Percentiles rank a stretch among this genome's conserved stretches.
These are phyloP conservation scores for Paguma larvata DNA, from an alignment of 2,797 vertebrate genomes.

Conservation along the genomic window DNA sequence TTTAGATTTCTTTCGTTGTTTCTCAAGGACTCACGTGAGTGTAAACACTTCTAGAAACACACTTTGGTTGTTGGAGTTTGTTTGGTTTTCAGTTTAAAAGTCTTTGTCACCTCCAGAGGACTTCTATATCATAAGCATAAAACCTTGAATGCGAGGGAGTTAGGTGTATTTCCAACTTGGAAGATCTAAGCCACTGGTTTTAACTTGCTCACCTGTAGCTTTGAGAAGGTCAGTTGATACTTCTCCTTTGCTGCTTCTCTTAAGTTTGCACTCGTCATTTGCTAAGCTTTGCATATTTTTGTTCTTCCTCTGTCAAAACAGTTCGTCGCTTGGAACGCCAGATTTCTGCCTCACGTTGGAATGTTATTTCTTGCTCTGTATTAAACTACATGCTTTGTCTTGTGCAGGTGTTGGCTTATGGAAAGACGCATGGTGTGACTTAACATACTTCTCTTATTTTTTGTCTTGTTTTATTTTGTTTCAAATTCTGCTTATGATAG, in stretches of 20 bases:
- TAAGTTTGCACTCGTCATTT: slow-evolving; percentile 91
- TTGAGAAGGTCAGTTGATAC: slow-evolving; percentile 78
- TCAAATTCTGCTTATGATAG: slow-evolving; percentile 87
- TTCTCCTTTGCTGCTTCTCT: slow-evolving; percentile 90
- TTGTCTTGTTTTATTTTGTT: slow-evolving; percentile 83
- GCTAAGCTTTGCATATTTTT: slow-evolving; percentile 92
- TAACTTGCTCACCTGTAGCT: slow-evolving; percentile 86
- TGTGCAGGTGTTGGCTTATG: slow-evolving; percentile 94
- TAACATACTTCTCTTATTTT: slow-evolving; percentile 90
- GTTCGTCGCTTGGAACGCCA: slow-evolving; percentile 93
- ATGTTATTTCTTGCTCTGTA: slow-evolving; percentile 91
- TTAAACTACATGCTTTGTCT: slow-evolving; percentile 94
- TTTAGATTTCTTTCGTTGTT: slow-evolving; percentile 87
- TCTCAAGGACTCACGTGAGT: slow-evolving; percentile 63
- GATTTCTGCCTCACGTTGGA: slow-evolving; percentile 91
- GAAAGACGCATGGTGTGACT: slow-evolving; percentile 93
- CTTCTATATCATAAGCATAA: slow-evolving; percentile 31
- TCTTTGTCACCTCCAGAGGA: slow-evolving; percentile 62
- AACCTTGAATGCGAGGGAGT: slow-evolving; percentile 78
- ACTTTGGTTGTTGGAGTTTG: slow-evolving; percentile 53
- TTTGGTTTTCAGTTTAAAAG: slow-evolving; percentile 70
- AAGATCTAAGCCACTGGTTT: slow-evolving; percentile 84
- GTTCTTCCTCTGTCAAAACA: slow-evolving; percentile 92
- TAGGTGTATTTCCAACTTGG: slow-evolving; percentile 72
- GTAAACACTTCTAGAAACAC: slow-evolving; percentile 56